Evolutionary conservation across 2,888 invertebrate genomes (phyloP).

Genomic region (Nudaria mundana): DNA sequence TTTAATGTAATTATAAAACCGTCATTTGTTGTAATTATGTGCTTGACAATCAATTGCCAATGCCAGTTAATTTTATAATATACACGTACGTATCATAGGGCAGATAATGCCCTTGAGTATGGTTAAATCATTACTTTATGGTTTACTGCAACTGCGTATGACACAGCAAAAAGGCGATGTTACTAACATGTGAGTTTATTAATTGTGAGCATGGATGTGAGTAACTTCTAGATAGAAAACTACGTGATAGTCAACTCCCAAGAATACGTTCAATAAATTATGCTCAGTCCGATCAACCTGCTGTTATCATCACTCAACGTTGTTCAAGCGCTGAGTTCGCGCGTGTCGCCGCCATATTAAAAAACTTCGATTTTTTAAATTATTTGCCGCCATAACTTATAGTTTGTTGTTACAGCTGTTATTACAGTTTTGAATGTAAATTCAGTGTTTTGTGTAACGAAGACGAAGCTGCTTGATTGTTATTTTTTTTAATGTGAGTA

Average conservation of each 20-base stretch:
- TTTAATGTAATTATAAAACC: too few relatives aligned
- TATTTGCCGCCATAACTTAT: conserved; percentile 20
- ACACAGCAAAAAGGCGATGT: conserved; percentile 22
- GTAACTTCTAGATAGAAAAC: conserved; percentile 30
- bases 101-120: neutral
- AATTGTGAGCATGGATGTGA: too few relatives aligned
- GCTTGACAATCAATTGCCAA: too few relatives aligned
- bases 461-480: conserved; percentile 15
- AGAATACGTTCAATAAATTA: conserved; percentile 38
- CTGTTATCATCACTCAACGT: conserved; percentile 65
- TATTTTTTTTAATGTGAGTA: conserved; percentile 24
- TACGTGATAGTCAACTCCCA: conserved; percentile 17
- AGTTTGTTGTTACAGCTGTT: conserved; percentile 1
- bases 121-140: too few relatives aligned
- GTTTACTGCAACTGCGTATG: conserved; percentile 22
- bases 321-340: conserved; percentile 41
- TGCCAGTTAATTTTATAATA: too few relatives aligned
- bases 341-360: conserved; percentile 32
- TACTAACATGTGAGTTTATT: conserved; percentile 18
- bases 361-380: conserved; percentile 28
- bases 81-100: neutral
- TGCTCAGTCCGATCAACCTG: conserved; percentile 34
- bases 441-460: conserved; percentile 22
- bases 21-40: too few relatives aligned
- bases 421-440: conserved; percentile 2